Conservation (phyloP, 2,797 vertebrate species). For the Tragopan temminckii region DNA sequence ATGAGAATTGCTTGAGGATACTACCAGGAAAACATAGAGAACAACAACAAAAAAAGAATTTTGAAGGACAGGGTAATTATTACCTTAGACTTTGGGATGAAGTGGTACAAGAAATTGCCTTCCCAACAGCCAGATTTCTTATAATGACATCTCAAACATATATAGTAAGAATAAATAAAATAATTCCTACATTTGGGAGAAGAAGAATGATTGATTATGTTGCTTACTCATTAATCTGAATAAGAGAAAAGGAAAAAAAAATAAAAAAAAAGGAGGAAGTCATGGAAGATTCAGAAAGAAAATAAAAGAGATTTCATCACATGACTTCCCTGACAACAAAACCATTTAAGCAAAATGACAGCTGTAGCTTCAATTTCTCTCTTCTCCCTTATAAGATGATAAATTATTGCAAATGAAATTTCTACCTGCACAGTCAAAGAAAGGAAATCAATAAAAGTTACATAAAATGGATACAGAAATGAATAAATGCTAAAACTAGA, state of each 20-base stretch:
- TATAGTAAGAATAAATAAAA: neutral
- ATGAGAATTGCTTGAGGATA: neutral
- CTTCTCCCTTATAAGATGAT: neutral
- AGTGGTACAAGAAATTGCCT: neutral
- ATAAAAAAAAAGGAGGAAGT: neutral
- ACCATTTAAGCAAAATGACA: neutral
- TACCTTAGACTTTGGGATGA: neutral
- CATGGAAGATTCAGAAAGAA: neutral
- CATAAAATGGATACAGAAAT: neutral
- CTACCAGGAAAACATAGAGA: neutral
- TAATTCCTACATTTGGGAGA: neutral
- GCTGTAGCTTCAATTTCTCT: neutral
- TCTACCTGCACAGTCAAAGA: neutral
- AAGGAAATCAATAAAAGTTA: neutral
- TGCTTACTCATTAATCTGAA: neutral
- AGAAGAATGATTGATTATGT: neutral
- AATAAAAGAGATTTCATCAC: neutral
- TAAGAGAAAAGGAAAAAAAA: neutral
- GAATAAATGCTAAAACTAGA: neutral
- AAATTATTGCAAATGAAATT: fast-evolving
- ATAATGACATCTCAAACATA: neutral
- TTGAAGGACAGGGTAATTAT: neutral
- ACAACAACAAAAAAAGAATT: neutral
- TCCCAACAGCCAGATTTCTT: neutral
- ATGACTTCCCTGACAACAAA: neutral